Base-by-base conservation (phyloP, 2,888 invertebrate species). In the Imbricaverruca yamaguchii region DNA sequence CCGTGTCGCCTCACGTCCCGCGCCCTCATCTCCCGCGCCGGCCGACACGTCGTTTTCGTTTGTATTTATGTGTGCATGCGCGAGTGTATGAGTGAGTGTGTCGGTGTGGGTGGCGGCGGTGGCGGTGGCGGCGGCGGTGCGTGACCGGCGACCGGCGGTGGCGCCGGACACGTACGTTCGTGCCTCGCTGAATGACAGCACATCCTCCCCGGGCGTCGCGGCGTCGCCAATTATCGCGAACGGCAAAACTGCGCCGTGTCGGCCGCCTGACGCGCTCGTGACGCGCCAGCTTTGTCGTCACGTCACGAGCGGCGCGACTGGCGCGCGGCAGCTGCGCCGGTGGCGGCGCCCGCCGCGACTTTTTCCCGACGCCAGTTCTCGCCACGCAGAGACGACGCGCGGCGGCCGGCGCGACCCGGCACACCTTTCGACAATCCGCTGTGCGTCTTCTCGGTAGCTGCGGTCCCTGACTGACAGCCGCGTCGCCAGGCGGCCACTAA, bases 181-280 rank as follows among this genome's bases (percentile, higher is more conserved):
- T 74, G 74, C 74, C 74, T 23, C 53, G 55, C 74, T 74, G 74
- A 74, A 74, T 74, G 74, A 74, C 74, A 74, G 74, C 74, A 74
- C 74, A 74, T 74, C 74, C 74, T 74, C 74, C 74, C 55, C 55
- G 55, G 18, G 53, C 74, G 74, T 11, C 74, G 55, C 74, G 74
- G 53, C 21, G 74, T 55, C 74, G 53, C 53, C 74, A 74, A 74
- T 74, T 74, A 74, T 74, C 74, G 61, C 61, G 18, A 61, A 61
- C 61, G 61, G 15, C 61, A 53, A 74, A 74, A 74, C 74, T 74
- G 74, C 74, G 74, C 21, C 74, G 39, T 55, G 74, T 74, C 74
- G 55, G 74, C 55, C 74, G 74, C 74, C 10, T 21, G 74, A 55
- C 74, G 65, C 53, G 55, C 74, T 74, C 74, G 74, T 74, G 74